These are phyloP conservation scores for Hirundo rustica DNA, from an alignment of 2,797 vertebrate species.

Conservation along the genomic window DNA sequence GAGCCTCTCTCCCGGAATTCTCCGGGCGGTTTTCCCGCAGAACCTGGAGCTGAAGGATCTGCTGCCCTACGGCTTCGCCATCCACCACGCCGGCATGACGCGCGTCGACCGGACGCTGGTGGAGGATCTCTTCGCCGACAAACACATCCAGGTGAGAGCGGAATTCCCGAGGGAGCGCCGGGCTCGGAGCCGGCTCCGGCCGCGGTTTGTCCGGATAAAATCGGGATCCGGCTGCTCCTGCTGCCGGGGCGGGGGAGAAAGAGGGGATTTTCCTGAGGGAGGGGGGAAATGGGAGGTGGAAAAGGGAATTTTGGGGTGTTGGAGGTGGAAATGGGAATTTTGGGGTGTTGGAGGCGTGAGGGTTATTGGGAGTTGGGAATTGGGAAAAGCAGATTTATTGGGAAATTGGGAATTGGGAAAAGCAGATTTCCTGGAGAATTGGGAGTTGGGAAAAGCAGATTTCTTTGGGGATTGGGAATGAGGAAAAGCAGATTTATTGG, in stretches of 20 bases:
- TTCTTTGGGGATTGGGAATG: not conserved
- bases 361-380: too few relatives aligned
- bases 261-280: not conserved
- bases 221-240: not conserved
- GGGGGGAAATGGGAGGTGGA: too few relatives aligned
- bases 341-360: too few relatives aligned
- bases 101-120: conserved; percentile 94
- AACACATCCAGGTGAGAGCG: conserved; percentile 90
- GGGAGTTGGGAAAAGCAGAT: not conserved
- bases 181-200: not conserved
- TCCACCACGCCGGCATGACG: conserved; percentile 97
- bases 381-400: not conserved
- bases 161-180: not conserved
- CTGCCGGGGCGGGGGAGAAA: not conserved
- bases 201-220: not conserved
- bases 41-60: conserved; percentile 97
- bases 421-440: not conserved
- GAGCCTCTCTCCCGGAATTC: too few relatives aligned
- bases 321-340: too few relatives aligned
- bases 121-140: conserved; percentile 96
- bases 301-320: too few relatives aligned
- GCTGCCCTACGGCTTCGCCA: conserved; percentile 95
- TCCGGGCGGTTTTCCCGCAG: conserved; percentile 59
- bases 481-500: not conserved
- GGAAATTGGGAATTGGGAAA: too few relatives aligned